Base-by-base conservation (phyloP, 2,888 invertebrate species). In the Nomada ruficornis region DNA sequence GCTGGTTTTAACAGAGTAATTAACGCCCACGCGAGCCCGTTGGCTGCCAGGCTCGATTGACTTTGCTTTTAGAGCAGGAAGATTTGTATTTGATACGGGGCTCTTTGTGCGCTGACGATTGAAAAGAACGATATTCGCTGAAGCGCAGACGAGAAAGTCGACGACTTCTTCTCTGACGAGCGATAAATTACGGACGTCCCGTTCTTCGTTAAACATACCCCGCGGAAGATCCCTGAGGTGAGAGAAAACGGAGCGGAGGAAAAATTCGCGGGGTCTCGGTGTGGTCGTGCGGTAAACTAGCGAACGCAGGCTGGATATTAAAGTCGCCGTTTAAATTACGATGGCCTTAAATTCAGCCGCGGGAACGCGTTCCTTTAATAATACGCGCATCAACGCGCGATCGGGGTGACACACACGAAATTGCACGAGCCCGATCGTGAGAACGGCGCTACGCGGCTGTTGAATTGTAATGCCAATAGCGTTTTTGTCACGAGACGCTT, bases 1-100 rank as follows among this genome's bases (percentile, higher is more conserved):
- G 80, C 81, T 83, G 71, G 79, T 86, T 84, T 87, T 84, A 83
- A 88, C 83, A 71, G 78, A 83, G 86, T 86, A 87, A 88, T 88
- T 88, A 88, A 84, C 88, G 80, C 85, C 86, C 83, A 86, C 85
- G 78, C 74, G 60, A 26, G 20, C 70, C 18, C 72, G 26, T 82
- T 79, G 67, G 68, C 74, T 82, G 73, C 63, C 75, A 69, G 72
- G 68, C 80, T 64, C 82, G 83, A 87, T 86, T 76, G 83, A 83
- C 86, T 87, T 77, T 65, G 70, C 79, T 68, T 29, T 67, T 73
- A 9, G 20, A 47, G 10, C 70, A 59, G 52, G 63, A 71, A 50
- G 71, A 75, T 73, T 70, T 59, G 67, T 54, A 55, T 64, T 44
- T 20, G 59, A 68, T 73, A 68, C 50, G 59, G 9, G 42, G 26